These are phyloP conservation scores for Drosophila kepulauana DNA, from an alignment of 1,140 invertebrate genomes.

Conservation along the genomic window DNA sequence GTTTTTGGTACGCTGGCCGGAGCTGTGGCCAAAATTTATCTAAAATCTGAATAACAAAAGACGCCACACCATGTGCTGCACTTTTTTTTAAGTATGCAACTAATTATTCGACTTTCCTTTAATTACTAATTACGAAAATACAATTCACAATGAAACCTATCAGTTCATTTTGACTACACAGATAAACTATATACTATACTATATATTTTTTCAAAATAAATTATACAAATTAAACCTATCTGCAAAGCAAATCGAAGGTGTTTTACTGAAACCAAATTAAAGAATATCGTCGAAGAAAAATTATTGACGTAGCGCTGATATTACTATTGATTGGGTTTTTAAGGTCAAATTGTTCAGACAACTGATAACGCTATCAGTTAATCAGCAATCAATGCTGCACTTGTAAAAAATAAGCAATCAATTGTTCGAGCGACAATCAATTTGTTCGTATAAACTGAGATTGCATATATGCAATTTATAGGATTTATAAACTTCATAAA, in stretches of 20 bases:
- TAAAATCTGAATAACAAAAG: slow-evolving; percentile 36
- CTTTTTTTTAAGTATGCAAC: slow-evolving; percentile 24
- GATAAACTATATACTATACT: slow-evolving; percentile 9
- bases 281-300: too few relatives aligned
- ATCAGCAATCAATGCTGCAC: too few relatives aligned
- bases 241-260: neutral
- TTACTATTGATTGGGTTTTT: too few relatives aligned
- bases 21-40: slow-evolving; percentile 72
- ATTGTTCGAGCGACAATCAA: too few relatives aligned
- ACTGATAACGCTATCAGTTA: too few relatives aligned
- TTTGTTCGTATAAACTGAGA: too few relatives aligned
- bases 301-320: too few relatives aligned
- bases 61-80: neutral
- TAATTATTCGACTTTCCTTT: slow-evolving; percentile 5
- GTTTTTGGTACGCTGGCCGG: slow-evolving; percentile 57
- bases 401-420: too few relatives aligned
- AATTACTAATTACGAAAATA: neutral
- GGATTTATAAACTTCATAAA: too few relatives aligned
- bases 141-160: slow-evolving; percentile 4
- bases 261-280: neutral
- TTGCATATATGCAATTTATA: too few relatives aligned
- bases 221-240: slow-evolving; percentile 12
- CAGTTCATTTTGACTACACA: slow-evolving; percentile 2
- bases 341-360: too few relatives aligned
- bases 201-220: too few relatives aligned